Conservation (phyloP, 2,888 invertebrate genomes). For the Epirrita christyi region DNA sequence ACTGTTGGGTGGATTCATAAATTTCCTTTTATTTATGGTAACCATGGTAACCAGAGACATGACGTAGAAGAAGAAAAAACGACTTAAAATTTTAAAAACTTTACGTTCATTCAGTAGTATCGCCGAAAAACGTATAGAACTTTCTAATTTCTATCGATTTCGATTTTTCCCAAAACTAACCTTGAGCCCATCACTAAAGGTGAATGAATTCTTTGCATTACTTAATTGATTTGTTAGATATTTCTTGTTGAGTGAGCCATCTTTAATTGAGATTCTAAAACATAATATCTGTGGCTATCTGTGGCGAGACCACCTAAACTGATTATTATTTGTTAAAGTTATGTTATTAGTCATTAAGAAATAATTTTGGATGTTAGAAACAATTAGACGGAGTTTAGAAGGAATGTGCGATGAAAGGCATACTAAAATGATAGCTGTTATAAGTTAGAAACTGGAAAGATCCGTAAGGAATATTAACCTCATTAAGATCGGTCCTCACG, state of each 20-base stretch:
- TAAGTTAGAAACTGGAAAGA: conserved; percentile 3
- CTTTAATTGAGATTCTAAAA: conserved; percentile 73
- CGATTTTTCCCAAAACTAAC: conserved; percentile 5
- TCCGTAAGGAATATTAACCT: not conserved
- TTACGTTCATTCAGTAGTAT: too few species aligned
- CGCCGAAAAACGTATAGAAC: too few species aligned
- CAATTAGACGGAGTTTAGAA: conserved; percentile 25
- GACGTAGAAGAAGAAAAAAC: too few species aligned
- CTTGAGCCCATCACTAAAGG: conserved; percentile 63
- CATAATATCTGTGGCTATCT: conserved; percentile 53
- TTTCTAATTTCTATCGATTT: conserved; percentile 12
- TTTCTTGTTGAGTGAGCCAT: conserved; percentile 76
- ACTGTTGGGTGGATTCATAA: too few species aligned
- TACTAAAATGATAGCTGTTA: conserved; percentile 5
- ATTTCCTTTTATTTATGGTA: too few species aligned
- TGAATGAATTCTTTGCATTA: conserved; percentile 81
- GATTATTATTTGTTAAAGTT: conserved; percentile 37
- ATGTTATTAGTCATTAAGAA: conserved; percentile 33
- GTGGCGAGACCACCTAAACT: conserved; percentile 58
- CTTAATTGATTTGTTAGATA: conserved; percentile 82
- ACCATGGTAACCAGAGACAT: too few species aligned
- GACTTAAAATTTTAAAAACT: too few species aligned
- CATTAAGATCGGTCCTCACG: not conserved
- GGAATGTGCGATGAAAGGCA: conserved; percentile 27
- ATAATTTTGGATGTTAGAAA: conserved; percentile 31